These are phyloP conservation scores for Puffinus mauretanicus DNA, from an alignment of 2,113 vertebrate genomes.

Conservation along the genomic window DNA sequence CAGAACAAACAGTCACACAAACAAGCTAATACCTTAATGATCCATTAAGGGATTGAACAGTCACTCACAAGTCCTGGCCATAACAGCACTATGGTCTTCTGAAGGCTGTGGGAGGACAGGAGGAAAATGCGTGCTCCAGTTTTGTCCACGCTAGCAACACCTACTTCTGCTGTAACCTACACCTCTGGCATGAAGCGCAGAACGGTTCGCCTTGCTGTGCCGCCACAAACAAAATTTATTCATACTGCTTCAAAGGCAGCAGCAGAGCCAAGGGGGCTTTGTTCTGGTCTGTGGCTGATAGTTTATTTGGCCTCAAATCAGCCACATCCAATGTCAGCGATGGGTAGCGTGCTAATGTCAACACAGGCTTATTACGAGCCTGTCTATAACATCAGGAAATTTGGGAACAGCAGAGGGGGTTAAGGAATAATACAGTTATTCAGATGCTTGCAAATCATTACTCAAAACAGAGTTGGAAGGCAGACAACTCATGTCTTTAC, in stretches of 20 bases:
- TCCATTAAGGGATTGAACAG: background rate
- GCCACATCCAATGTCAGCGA: background rate
- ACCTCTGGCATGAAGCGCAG: fast-evolving
- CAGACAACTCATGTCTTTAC: background rate
- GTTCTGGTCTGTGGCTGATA: background rate
- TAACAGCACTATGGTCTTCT: background rate
- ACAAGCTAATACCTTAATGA: conserved; percentile 1
- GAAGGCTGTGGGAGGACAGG: background rate
- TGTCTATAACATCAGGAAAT: background rate
- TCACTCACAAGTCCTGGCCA: background rate
- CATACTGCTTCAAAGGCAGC: background rate
- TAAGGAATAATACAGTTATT: background rate
- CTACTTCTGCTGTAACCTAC: background rate
- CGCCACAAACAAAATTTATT: background rate
- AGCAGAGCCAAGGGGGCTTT: background rate
- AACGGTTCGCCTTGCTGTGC: background rate
- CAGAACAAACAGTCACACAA: background rate
- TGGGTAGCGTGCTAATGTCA: background rate
- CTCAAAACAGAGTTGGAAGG: background rate
- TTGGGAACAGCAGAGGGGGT: background rate
- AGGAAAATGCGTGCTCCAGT: fast-evolving
- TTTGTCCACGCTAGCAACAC: fast-evolving
- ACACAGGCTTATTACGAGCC: background rate
- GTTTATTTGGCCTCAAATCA: background rate
- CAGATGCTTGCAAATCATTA: background rate